Evolutionary conservation across 1,140 invertebrate genomes (phyloP), one percentile per base, ranked within the genome.

Genomic region (Drosophila leontia): DNA sequence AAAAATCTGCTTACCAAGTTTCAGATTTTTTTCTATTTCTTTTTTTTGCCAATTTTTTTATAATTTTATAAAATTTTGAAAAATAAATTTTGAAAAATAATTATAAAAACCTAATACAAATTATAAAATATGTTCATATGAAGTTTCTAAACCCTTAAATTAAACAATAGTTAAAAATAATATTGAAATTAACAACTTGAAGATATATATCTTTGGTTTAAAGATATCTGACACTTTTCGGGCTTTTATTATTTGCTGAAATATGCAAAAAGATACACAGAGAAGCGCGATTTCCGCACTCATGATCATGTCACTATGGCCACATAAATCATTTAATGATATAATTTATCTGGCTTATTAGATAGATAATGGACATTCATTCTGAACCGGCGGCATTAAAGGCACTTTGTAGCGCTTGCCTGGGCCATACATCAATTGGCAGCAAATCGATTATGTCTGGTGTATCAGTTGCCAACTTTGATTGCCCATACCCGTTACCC

Each of bases 391-490:
- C 45, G n/a, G 29, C 39, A 50, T 48, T 42, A 47, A 72, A 60
- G 53, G 9, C 51, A 47, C 51, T 53, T 64, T 69, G 61, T 32
- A 59, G 51, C 51, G 17, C 56, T 41, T 19, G 23, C 41, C 63
- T 4, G 42, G 42, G 26, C 51, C 48, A 70, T 48, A 68, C 67
- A 68, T 70, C 67, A 70, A 70, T 70, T 47, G 67, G 48, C 48
- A 17, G 63, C 67, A 70, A 74, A 74, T 74, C 68, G 68, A 74
- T 62, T 74, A 74, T 74, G 34, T 61, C 47, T 39, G 71, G 44
- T 50, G 55, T 72, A 71, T 71, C 53, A 42, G 68, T 60, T 71
- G 41, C 29, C 51, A 59, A 35, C 51, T 59, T 55, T 70, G 65
- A 72, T 72, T 58, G 35, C 69, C 23, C 17, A 0, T 8, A 29